A percentile compares a stretch with the other conserved stretches of the same genome.
Evolutionary conservation across 2,797 vertebrate genomes (phyloP).

Genomic region (Helicolenus hilgendorfi): DNA sequence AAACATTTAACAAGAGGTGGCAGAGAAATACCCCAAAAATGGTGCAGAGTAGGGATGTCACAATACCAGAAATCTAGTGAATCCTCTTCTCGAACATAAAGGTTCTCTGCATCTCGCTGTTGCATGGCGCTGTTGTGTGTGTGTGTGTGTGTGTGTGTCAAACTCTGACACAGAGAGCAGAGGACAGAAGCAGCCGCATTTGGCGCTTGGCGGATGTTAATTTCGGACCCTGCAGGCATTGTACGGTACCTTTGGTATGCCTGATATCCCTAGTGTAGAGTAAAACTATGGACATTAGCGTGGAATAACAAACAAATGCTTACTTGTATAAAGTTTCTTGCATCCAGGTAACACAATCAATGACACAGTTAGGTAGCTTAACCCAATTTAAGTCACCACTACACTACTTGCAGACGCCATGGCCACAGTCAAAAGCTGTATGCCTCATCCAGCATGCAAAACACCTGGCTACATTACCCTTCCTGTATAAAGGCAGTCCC

Average conservation of each 20-base stretch:
- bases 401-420: too few species aligned
- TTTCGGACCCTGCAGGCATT: accelerated
- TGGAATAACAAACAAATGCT: not conserved
- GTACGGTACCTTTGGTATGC: accelerated
- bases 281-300: not conserved
- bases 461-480: not conserved
- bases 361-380: not conserved
- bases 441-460: not conserved
- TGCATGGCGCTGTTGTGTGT: too few species aligned
- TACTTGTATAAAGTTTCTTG: accelerated
- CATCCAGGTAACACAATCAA: not conserved
- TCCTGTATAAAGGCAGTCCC: not conserved
- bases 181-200: too few species aligned
- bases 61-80: too few species aligned
- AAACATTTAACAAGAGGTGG: not conserved
- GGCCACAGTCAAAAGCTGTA: too few species aligned
- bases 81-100: too few species aligned
- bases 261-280: not conserved
- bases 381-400: too few species aligned
- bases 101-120: too few species aligned
- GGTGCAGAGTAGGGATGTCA: not conserved
- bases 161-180: accelerated
- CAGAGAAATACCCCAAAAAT: not conserved
- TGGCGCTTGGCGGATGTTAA: too few species aligned
- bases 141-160: too few species aligned